phyloP scores from a whole-genome alignment of 2,797 vertebrate genomes.

The Cynodonichthys magdalenae region DNA sequence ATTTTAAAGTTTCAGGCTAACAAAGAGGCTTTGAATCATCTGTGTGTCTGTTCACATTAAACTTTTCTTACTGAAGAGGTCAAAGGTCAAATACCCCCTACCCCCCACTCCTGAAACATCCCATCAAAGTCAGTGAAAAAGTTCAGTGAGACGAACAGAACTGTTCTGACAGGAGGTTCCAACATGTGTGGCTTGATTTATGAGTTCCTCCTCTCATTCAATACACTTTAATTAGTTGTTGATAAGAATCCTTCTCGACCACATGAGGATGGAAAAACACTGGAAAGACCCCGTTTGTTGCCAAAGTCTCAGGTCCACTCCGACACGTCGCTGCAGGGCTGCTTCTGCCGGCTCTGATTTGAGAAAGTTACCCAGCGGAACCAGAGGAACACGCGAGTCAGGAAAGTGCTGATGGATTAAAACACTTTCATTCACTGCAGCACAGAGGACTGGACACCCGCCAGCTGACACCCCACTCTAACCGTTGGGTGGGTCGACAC shows the following conservation, averaged over 20 bases:
- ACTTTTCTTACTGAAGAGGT: slow-evolving; percentile 8
- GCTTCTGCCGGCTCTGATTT: slow-evolving; percentile 29
- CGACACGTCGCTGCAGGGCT: slow-evolving; percentile 39
- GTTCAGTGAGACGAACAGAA: slow-evolving; percentile 35
- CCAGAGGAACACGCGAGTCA: slow-evolving; percentile 37
- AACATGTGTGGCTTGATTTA: slow-evolving; percentile 63
- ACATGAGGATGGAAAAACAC: slow-evolving; percentile 46
- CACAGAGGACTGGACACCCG: slow-evolving; percentile 27
- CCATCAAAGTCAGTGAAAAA: slow-evolving; percentile 4
- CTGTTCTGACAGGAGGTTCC: slow-evolving; percentile 28
- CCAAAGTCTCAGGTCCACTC: slow-evolving; percentile 18
- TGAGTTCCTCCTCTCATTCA: slow-evolving; percentile 65
- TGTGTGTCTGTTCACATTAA: slow-evolving; percentile 32
- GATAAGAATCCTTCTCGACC: slow-evolving; percentile 55
- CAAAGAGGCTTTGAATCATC: not conserved
- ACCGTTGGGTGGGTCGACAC: slow-evolving; percentile 39
- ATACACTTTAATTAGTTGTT: slow-evolving; percentile 73
- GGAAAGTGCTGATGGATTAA: slow-evolving; percentile 47
- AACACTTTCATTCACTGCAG: slow-evolving; percentile 37
- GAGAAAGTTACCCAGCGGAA: slow-evolving; percentile 60
- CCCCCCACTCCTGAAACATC: slow-evolving; percentile 11
- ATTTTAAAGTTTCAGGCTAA: slow-evolving; percentile 11
- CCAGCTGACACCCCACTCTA: slow-evolving; percentile 37
- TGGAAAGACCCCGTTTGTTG: slow-evolving; percentile 27
- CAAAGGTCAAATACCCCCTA: slow-evolving; percentile 12